phyloP scores from a whole-genome alignment of 2,888 invertebrate genomes.

The Diaperis boleti region DNA sequence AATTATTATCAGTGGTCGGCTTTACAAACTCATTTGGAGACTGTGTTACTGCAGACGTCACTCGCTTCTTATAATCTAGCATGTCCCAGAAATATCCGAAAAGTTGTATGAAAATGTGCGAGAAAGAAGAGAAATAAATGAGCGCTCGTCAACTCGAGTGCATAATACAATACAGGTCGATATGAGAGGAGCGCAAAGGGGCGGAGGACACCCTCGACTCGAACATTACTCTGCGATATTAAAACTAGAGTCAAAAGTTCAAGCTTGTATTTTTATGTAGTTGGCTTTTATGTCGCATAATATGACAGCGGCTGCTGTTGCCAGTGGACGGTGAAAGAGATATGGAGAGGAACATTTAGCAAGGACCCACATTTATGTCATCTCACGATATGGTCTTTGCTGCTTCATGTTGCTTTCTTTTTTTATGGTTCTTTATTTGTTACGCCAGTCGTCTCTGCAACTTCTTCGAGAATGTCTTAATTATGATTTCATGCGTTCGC shows the following conservation, averaged over 20 bases:
- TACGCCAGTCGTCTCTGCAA: conserved; percentile 20
- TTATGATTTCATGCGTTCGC: conserved; percentile 12
- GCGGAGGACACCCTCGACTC: conserved; percentile 28
- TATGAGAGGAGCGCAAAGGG: conserved; percentile 39
- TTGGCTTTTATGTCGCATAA: conserved; percentile 43
- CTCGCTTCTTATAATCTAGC: conserved; percentile 3
- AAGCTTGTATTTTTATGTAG: conserved; percentile 45
- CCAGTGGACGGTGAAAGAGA: conserved; percentile 41
- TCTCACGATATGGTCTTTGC: conserved; percentile 35
- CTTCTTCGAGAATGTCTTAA: conserved; percentile 19
- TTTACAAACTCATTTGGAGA: conserved; percentile 5
- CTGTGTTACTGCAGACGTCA: conserved; percentile 11
- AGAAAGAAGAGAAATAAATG: conserved; percentile 42
- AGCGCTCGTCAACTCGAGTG: conserved; percentile 49
- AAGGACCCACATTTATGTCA: conserved; percentile 35
- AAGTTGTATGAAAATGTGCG: conserved; percentile 30
- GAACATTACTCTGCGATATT: conserved; percentile 46
- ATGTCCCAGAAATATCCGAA: neutral
- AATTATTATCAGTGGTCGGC: conserved; percentile 9
- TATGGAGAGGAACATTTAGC: conserved; percentile 39
- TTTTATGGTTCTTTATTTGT: conserved; percentile 38
- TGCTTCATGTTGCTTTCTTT: conserved; percentile 31
- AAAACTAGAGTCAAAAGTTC: conserved; percentile 47
- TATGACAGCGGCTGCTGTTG: conserved; percentile 43
- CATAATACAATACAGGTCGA: conserved; percentile 49